These are phyloP conservation scores for Ia io DNA, from an alignment of 2,113 vertebrate genomes.

Conservation along the genomic window DNA sequence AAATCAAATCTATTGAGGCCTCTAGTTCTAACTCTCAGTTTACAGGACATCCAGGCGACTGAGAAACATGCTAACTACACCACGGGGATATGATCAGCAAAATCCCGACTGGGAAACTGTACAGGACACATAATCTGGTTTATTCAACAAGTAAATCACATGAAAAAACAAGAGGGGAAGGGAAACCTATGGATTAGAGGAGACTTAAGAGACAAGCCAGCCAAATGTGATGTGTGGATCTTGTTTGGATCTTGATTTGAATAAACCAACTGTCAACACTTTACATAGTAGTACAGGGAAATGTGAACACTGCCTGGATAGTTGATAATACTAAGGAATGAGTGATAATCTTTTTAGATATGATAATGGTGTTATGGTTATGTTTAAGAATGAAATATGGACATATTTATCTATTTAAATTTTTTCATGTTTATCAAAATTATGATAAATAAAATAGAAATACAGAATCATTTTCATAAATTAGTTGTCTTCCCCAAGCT, in stretches of 20 bases:
- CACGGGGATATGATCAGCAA: background rate
- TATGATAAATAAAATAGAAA: slow-evolving; percentile 4
- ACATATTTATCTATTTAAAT: background rate
- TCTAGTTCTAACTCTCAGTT: background rate
- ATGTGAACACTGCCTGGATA: background rate
- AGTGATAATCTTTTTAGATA: background rate
- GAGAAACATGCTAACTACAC: background rate
- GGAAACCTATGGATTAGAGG: background rate
- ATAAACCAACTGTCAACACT: background rate
- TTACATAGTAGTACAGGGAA: background rate
- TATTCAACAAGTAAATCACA: background rate
- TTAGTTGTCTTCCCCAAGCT: background rate
- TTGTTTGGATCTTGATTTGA: background rate
- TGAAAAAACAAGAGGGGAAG: background rate
- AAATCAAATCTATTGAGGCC: background rate
- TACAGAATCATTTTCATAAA: background rate
- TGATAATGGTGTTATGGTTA: background rate
- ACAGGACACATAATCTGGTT: background rate
- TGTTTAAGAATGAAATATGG: background rate
- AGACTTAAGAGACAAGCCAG: background rate
- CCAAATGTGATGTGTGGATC: background rate
- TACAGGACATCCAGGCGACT: background rate
- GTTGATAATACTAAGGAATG: background rate
- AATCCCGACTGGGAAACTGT: background rate
- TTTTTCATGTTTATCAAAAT: background rate